Base-by-base conservation (phyloP, 2,113 vertebrate genomes). In the Phylloscopus whistleri region DNA sequence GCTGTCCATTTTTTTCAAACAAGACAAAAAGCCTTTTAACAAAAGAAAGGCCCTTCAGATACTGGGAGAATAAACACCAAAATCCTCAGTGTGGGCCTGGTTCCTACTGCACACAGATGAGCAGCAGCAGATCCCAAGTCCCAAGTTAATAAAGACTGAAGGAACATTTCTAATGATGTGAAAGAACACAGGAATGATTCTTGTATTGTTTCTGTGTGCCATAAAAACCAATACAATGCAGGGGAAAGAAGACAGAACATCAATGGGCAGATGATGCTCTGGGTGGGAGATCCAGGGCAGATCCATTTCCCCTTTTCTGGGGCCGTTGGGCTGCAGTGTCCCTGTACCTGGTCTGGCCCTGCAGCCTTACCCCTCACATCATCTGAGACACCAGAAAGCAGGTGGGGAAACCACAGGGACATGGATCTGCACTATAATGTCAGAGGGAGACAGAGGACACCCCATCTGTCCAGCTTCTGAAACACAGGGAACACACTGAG, bases 321-420 rank as follows among this genome's bases (percentile, higher is more conserved):
- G 59, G 37, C 60, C 0, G 0, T 16, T 51, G 87, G 67, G 80
- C 41, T 44, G 44, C 58, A 48, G n/a, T 17, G 18, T 73, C 44
- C 49, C 63, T 0, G 0, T 9, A 2, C 6, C 7, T 43, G 44
- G 23, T 5, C 10, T 52, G 41, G 43, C 44, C 21, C 43, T 51
- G 67, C 53, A 80, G 49, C 49, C 70, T 39, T 84, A 84, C 37
- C 64, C 41, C 27, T 62, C 82, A 33, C 58, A 43, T 46, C 63
- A 48, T 53, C 56, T 68, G 53, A 17, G 1, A 2, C 1, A 27
- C 26, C 56, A 72, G 52, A 16, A 39, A 27, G 35, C 39, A 64
- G 44, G 16, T 1, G 1, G 63, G 76, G 37, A 89, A 75, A 56
- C 30, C 30, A 51, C 5, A 0, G 2, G 55, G 35, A 66, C 2